Evolutionary conservation across 64 coral and sea anemone species (phyloP).

Genomic region (Anthopleura sola): DNA sequence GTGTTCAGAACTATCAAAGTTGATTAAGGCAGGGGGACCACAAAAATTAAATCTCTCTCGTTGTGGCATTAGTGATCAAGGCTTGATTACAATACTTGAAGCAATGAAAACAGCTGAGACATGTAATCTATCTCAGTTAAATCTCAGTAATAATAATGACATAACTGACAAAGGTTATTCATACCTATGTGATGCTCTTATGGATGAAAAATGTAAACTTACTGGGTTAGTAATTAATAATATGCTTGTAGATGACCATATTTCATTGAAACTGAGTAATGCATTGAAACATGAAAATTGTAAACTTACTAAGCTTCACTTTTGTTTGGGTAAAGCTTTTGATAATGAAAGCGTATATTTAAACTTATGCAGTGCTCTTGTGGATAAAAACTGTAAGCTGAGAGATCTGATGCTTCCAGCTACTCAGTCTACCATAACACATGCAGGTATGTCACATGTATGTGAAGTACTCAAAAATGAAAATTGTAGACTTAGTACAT

Average conservation of each 20-base stretch:
- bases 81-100: not conserved
- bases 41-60: not conserved
- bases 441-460: not conserved
- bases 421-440: not conserved
- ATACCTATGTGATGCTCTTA: conserved; percentile 6
- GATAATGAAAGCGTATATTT: not conserved
- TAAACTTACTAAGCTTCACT: not conserved
- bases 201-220: conserved; percentile 13
- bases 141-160: not conserved
- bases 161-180: not conserved
- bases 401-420: not conserved
- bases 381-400: not conserved
- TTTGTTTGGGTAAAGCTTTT: too few species aligned
- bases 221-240: not conserved
- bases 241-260: not conserved
- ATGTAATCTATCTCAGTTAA: not conserved
- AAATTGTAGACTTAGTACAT: not conserved
- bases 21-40: not conserved
- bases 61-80: conserved; percentile 1
- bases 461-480: not conserved
- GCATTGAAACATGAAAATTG: not conserved
- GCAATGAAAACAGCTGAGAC: not conserved
- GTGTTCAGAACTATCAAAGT: not conserved
- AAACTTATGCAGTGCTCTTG: not conserved
- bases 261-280: not conserved